These are phyloP conservation scores for Oryzaephilus surinamensis DNA, from an alignment of 1,140 invertebrate genomes.

Conservation along the genomic window DNA sequence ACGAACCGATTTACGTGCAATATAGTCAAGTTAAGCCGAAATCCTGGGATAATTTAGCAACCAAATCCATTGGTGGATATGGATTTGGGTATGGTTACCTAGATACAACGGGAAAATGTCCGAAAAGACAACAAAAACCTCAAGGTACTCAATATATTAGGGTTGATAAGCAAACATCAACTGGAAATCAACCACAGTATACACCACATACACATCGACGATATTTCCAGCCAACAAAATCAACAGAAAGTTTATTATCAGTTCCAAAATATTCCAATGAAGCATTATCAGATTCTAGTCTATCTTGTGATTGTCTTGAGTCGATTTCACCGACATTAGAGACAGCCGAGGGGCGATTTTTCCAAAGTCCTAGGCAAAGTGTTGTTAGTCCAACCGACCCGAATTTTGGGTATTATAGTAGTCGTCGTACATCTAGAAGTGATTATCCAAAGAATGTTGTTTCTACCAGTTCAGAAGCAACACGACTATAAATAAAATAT, in stretches of 20 bases:
- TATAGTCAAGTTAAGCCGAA: conserved; percentile 62
- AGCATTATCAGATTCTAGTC: conserved; percentile 49
- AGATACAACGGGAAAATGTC: conserved; percentile 42
- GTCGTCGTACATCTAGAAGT: conserved; percentile 37
- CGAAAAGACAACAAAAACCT: conserved; percentile 19
- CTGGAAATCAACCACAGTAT: conserved; percentile 31
- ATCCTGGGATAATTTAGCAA: conserved; percentile 73
- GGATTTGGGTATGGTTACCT: conserved; percentile 75
- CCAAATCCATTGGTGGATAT: conserved; percentile 70
- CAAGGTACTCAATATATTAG: conserved; percentile 24
- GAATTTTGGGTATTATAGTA: conserved; percentile 41
- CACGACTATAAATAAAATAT: conserved; percentile 41
- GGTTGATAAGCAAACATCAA: conserved; percentile 19
- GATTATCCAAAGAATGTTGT: conserved; percentile 41
- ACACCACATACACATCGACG: conserved; percentile 38
- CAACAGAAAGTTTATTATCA: conserved; percentile 63
- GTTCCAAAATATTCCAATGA: conserved; percentile 46
- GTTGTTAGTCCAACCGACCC: conserved; percentile 37
- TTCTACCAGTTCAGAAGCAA: conserved; percentile 46
- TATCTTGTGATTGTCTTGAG: conserved; percentile 58
- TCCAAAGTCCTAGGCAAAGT: conserved; percentile 37
- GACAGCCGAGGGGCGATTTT: conserved; percentile 33
- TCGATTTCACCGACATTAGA: conserved; percentile 28
- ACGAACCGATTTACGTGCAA: conserved; percentile 41
- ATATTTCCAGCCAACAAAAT: conserved; percentile 57